Base-by-base conservation (phyloP, 2,888 invertebrate species). In the Temnothorax unifasciatus region DNA sequence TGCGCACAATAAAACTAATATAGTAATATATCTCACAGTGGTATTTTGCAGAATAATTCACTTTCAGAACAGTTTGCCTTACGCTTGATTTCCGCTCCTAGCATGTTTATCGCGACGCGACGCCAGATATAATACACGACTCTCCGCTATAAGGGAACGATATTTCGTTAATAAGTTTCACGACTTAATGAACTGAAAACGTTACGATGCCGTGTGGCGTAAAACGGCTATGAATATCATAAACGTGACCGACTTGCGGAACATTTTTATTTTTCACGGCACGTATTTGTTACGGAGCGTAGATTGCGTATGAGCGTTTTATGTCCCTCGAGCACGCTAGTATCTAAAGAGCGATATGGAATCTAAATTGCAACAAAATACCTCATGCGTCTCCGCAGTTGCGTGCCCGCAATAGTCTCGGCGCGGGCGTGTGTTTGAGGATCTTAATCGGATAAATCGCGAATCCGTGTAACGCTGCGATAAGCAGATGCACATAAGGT, bases 391-490 rank as follows among this genome's bases (percentile, higher is more conserved):
- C 44, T 4, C 29, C 34, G 44, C 34, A n/a, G 18, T 73, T 38
- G 59, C 79, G 59, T 71, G 59, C 13, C 21, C 18, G n/a, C 52
- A 25, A 18, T 15, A 71, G 59, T 71, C 69, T 71, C 69, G 8
- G 21, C 41, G 25, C 41, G 25, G n/a, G 29, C 44, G 34, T 61
- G 73, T 38, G 57, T 73, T 50, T 13, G 73, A 38, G 73, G 5
- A 25, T 15, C 59, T 73, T 73, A 59, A 79, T 79, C 71, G 59
- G 59, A 79, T 79, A 71, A 81, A 73, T 79, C 69, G 57, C 44
- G 29, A 41, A 52, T 57, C 44, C 69, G 21, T 59, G 47, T 79
- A 71, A 71, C 57, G 44, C 44, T 50, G 21, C 21, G 71, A 61
- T 81, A 81, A 73, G 73, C 34, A 59, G 79, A 79, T 69, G 57